Evolutionary conservation across 2,113 vertebrate genomes (phyloP), one percentile per base, ranked within the genome.

Genomic region (Sylvilagus bachmani): DNA sequence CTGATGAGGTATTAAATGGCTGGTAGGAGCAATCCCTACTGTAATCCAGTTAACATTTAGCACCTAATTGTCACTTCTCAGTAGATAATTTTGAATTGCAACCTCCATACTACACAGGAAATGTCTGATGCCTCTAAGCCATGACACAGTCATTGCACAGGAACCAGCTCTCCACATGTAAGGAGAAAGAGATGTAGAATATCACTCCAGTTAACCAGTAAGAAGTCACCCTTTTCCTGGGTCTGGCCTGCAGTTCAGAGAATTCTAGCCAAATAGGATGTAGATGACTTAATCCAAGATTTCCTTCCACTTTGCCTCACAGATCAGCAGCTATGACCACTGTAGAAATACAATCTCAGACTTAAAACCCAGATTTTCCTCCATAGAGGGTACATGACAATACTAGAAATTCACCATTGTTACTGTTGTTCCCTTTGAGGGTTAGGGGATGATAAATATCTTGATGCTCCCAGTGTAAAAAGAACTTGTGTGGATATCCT

Each of bases 61-160:
- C 97, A 96, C 38, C 84, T 96, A 98, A 96, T 98, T 98, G 98
- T 86, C 97, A 78, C 87, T 96, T 97, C 95, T 96, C 96, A 96
- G 95, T 69, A 95, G 62, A 88, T 94, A 93, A 98, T 96, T 97
- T 95, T 95, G 93, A 96, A 91, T 66, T 79, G 49, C 93, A 96
- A 1, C 70, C 94, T 89, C 96, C 78, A 4, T 83, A 90, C 49
- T 61, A 89, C 51, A 84, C 25, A 74, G 89, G 87, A 91, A 97
- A 62, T 81, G 53, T 82, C 74, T 94, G 71, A 81, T 93, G 51
- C 73, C 81, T 70, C 96, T 73, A 93, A 84, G n/a, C 21, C 49
- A 79, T 19, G 25, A 96, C 86, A 93, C 38, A 92, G 94, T 66
- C 31, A 73, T 87, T 97, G 86, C 95, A 90, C 29, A 97, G 96